Evolutionary conservation across 2,888 invertebrate species (phyloP), one percentile per base, ranked within the genome.

Genomic region (Drosophila diplacantha): DNA sequence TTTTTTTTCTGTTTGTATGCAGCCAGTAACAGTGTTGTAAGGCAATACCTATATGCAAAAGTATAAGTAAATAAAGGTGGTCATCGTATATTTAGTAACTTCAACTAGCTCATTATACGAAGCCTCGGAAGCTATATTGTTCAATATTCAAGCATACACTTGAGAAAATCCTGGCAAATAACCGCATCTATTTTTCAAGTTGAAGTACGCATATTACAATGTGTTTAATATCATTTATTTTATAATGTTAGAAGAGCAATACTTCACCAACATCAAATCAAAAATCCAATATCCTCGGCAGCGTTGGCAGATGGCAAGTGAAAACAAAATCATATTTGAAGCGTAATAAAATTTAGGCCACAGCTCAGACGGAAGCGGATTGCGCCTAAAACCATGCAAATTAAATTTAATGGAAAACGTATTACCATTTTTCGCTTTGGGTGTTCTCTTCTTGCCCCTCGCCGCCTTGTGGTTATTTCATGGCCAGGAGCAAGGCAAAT

Each of bases 331-430:
- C 59, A 61, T 59, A 67, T 71, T 71, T 72, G 64, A 68, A 66
- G 69, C 72, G 43, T 64, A 70, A 75, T 81, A 65, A 70, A 74
- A 71, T 79, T 73, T 65, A 62, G 52, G 66, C 70, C 72, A 72
- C 11, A 12, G 41, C 32, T 64, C 43, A 22, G 55, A 54, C 66
- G 67, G 69, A 65, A 67, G 72, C 58, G 69, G 68, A 74, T 75
- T 74, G 60, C 55, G 77, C 75, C 82, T 81, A 75, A 80, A 79
- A 75, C 75, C 75, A 81, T 71, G 74, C 67, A 80, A 80, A 80
- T 77, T 72, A 80, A 77, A 77, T 80, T 77, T 74, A 73, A 80
- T 81, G 80, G 69, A 81, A 79, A 80, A 80, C 74, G 55, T 75
- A 77, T 80, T 80, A 75, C 53, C 57, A 44, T 49, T 57, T 39